phyloP scores from a whole-genome alignment of 1,140 invertebrate species.

The Zeugodacus cucurbitae region DNA sequence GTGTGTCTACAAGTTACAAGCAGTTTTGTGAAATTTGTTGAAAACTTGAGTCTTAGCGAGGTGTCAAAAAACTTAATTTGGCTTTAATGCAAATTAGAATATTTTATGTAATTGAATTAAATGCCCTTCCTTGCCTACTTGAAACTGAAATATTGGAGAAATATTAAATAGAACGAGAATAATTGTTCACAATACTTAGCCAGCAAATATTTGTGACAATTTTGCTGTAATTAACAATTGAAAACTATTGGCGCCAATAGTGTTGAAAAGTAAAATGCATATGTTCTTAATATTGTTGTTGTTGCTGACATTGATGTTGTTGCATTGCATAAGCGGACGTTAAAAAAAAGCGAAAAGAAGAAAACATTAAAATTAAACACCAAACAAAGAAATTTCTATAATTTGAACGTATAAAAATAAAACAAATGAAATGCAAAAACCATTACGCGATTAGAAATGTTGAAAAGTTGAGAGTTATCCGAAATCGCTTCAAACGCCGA shows the following conservation, averaged over 20 bases:
- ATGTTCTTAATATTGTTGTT: neutral
- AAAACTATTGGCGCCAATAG: neutral
- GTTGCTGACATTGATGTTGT: constrained; percentile 19
- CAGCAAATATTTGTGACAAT: neutral
- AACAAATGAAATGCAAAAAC: constrained; percentile 34
- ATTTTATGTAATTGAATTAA: neutral
- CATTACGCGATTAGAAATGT: neutral
- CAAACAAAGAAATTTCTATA: constrained; percentile 12
- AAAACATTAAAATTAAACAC: constrained; percentile 35
- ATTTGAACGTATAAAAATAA: neutral
- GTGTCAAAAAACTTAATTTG: too few relatives aligned
- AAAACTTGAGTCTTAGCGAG: too few relatives aligned
- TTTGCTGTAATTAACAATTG: neutral
- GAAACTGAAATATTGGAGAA: neutral
- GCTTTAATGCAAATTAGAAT: too few relatives aligned
- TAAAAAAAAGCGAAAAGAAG: constrained; percentile 12
- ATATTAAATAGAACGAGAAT: neutral
- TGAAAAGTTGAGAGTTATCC: neutral
- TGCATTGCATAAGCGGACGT: neutral
- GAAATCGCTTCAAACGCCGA: neutral
- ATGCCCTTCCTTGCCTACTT: constrained; percentile 8
- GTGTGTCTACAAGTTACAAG: too few relatives aligned
- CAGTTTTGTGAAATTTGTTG: too few relatives aligned
- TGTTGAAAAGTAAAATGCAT: neutral
- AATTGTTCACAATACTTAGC: neutral